Conservation (phyloP, 2,888 invertebrate genomes). For the Agonopterix alstromeriana region DNA sequence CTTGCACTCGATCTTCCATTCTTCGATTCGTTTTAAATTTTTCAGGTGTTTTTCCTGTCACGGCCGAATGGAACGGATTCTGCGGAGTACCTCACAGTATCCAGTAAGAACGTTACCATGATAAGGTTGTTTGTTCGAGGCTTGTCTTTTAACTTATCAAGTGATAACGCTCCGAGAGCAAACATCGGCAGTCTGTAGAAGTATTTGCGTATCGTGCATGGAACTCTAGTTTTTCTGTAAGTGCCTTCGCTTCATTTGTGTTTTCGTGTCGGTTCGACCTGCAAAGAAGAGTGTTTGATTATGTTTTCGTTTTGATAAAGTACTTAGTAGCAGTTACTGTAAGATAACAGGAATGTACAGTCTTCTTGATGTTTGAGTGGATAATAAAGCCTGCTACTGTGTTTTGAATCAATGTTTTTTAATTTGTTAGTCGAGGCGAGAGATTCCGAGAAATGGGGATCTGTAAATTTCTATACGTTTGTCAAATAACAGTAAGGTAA, state of each 20-base stretch:
- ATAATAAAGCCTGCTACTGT: too few relatives aligned
- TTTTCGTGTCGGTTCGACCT: constrained; percentile 46
- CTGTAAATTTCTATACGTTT: too few relatives aligned
- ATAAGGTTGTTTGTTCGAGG: constrained; percentile 67
- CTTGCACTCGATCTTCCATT: constrained; percentile 30
- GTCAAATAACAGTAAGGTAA: too few relatives aligned
- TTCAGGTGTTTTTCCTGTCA: constrained; percentile 42
- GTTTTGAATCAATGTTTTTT: too few relatives aligned
- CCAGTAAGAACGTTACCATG: constrained; percentile 62
- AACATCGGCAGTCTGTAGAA: constrained; percentile 64
- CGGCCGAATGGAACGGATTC: constrained; percentile 43
- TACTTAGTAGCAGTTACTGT: too few relatives aligned
- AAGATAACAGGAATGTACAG: too few relatives aligned
- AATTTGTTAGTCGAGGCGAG: too few relatives aligned
- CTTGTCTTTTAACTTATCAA: constrained; percentile 75
- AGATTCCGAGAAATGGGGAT: too few relatives aligned
- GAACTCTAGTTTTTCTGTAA: constrained; percentile 56
- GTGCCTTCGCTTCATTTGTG: constrained; percentile 36
- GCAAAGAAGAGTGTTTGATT: constrained; percentile 43
- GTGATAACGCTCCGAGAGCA: constrained; percentile 64
- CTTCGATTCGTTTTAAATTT: constrained; percentile 22
- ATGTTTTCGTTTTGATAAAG: constrained; percentile 30
- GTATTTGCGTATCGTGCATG: constrained; percentile 67
- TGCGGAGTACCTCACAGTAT: constrained; percentile 48
- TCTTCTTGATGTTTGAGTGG: too few relatives aligned